phyloP scores from a whole-genome alignment of 2,113 vertebrate species.

The Isichthys henryi region DNA sequence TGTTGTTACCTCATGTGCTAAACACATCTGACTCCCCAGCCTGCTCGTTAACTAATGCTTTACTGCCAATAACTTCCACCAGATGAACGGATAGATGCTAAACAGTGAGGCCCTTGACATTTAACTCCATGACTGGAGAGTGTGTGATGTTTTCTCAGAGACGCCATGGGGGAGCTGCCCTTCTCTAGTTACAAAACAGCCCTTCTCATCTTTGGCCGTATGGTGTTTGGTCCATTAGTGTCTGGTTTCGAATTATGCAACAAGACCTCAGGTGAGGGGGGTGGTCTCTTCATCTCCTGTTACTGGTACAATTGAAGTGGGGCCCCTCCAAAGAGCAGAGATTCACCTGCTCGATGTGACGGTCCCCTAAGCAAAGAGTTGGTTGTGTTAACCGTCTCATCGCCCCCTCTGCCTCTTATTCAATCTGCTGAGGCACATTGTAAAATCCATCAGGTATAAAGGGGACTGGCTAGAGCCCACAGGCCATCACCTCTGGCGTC shows the following conservation, averaged over 20 bases:
- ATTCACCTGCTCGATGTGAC: not conserved
- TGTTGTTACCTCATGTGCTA: not conserved
- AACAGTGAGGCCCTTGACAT: not conserved
- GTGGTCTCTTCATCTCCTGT: slow-evolving; percentile 36
- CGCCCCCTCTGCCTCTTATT: not conserved
- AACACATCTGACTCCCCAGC: not conserved
- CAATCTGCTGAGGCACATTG: not conserved
- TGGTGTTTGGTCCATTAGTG: slow-evolving; percentile 34
- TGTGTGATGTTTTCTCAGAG: not conserved
- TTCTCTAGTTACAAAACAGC: slow-evolving; percentile 4
- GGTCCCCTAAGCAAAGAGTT: not conserved
- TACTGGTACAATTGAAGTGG: not conserved
- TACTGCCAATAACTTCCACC: not conserved
- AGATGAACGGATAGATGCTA: not conserved
- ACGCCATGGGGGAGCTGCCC: not conserved
- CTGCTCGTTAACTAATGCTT: not conserved
- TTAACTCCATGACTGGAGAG: not conserved
- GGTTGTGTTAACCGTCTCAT: not conserved
- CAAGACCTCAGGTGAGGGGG: slow-evolving; percentile 44
- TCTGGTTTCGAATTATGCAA: slow-evolving; percentile 47
- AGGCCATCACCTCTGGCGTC: not conserved
- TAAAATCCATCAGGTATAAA: not conserved
- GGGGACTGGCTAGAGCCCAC: no score
- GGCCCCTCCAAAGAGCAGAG: not conserved
- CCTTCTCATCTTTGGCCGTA: not conserved